These are phyloP conservation scores for Gymnopithys bicolor DNA, from an alignment of 2,797 vertebrate genomes.

Conservation along the genomic window DNA sequence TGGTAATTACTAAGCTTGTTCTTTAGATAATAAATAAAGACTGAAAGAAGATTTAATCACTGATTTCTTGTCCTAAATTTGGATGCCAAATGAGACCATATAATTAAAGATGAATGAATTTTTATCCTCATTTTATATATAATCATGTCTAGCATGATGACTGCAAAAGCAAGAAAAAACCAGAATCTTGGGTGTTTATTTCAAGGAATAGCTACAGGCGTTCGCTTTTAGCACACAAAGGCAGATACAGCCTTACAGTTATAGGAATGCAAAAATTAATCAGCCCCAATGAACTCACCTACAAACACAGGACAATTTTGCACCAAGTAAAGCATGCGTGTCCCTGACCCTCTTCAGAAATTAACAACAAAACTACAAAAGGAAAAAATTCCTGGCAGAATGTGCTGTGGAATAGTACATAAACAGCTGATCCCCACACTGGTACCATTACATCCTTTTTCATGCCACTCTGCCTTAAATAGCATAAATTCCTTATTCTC, in stretches of 20 bases:
- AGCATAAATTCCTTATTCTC: background rate
- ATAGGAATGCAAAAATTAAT: background rate
- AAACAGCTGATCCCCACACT: background rate
- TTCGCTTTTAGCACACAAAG: background rate
- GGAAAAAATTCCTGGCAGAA: background rate
- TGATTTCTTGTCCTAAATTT: conserved; percentile 65
- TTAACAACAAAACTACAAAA: background rate
- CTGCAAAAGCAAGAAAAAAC: conserved; percentile 58
- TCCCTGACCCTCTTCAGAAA: background rate
- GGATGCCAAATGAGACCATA: conserved; percentile 64
- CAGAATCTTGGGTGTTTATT: conserved; percentile 34
- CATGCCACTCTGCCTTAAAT: background rate
- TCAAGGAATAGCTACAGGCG: background rate
- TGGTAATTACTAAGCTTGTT: conserved; percentile 69
- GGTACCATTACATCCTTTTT: background rate
- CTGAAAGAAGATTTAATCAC: conserved; percentile 71
- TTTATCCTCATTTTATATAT: conserved; percentile 51
- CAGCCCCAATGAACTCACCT: background rate
- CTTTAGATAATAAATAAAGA: conserved; percentile 65
- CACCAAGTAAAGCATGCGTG: background rate
- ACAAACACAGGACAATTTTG: background rate
- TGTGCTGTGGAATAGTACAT: background rate
- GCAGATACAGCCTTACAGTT: background rate
- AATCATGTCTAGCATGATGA: conserved; percentile 45
- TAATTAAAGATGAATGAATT: conserved; percentile 70